These are phyloP conservation scores for Euwallacea similis DNA, from an alignment of 1,140 invertebrate species.

Conservation along the genomic window DNA sequence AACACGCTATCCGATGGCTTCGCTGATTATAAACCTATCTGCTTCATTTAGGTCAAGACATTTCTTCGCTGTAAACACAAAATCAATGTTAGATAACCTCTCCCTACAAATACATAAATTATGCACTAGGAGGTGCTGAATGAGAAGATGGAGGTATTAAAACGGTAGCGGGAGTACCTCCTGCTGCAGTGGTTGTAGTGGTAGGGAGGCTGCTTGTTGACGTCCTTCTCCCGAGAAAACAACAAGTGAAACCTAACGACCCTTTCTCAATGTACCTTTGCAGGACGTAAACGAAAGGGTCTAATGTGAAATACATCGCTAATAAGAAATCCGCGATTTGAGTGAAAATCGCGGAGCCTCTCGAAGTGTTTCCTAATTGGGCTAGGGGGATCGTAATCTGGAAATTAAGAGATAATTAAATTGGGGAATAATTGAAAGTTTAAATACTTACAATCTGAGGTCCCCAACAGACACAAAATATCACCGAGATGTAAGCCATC, in stretches of 20 bases:
- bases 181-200: slow-evolving; percentile 35
- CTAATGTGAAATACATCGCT: slow-evolving; percentile 78
- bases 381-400: slow-evolving; percentile 73
- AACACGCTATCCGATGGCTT: slow-evolving; percentile 31
- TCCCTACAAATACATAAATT: slow-evolving; percentile 4
- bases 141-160: slow-evolving; percentile 29
- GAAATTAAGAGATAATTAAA: slow-evolving; percentile 20
- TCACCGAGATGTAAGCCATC: slow-evolving; percentile 79
- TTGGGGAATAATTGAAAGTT: not conserved
- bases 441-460: slow-evolving; percentile 76
- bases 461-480: slow-evolving; percentile 83
- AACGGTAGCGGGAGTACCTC: slow-evolving; percentile 39
- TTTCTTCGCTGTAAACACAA: slow-evolving; percentile 4
- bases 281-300: slow-evolving; percentile 82
- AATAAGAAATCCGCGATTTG: slow-evolving; percentile 72
- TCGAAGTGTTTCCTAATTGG: slow-evolving; percentile 54
- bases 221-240: slow-evolving; percentile 35
- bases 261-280: slow-evolving; percentile 56
- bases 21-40: slow-evolving; percentile 20
- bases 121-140: slow-evolving; percentile 25
- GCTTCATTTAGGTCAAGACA: slow-evolving; percentile 30
- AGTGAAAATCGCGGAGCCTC: slow-evolving; percentile 56
- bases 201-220: slow-evolving; percentile 41
- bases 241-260: slow-evolving; percentile 36
- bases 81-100: slow-evolving; percentile 13